Conservation (phyloP, 2,797 vertebrate species). For the Aeoliscus strigatus region DNA sequence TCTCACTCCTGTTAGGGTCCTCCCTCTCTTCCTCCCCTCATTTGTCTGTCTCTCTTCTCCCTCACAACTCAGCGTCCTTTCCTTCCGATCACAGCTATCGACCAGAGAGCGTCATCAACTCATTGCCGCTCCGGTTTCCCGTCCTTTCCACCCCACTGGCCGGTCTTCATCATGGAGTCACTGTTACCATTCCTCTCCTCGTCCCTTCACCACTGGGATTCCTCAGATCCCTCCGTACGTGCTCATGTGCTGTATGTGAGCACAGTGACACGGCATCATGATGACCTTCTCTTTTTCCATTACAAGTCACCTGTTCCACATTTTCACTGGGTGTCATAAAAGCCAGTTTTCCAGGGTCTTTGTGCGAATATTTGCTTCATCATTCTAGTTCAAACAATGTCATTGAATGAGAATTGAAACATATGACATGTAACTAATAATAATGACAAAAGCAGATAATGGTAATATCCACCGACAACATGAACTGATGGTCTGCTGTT, state of each 20-base stretch:
- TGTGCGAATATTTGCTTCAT: slow-evolving; percentile 73
- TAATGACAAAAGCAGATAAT: slow-evolving; percentile 61
- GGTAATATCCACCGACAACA: slow-evolving; percentile 66
- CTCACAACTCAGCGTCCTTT: slow-evolving; percentile 7
- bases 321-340: slow-evolving; percentile 69
- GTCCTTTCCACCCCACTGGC: slow-evolving; percentile 43
- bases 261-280: too few relatives aligned
- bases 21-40: slow-evolving; percentile 24
- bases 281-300: too few relatives aligned
- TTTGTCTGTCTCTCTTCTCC: too few relatives aligned
- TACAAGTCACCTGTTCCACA: too few relatives aligned
- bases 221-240: slow-evolving; percentile 14
- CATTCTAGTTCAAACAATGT: slow-evolving; percentile 57
- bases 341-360: slow-evolving; percentile 31
- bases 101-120: slow-evolving; percentile 29
- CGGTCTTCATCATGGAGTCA: slow-evolving; percentile 38
- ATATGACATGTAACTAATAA: too few relatives aligned
- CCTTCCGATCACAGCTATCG: slow-evolving; percentile 27
- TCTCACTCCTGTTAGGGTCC: slow-evolving; percentile 42
- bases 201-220: too few relatives aligned
- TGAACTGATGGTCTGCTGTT: slow-evolving; percentile 63
- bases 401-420: slow-evolving; percentile 73
- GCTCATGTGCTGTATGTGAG: too few relatives aligned
- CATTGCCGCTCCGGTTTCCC: slow-evolving; percentile 9
- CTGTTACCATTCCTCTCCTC: slow-evolving; percentile 8